A percentile compares a stretch with the other conserved stretches of the same genome.
These are phyloP conservation scores for Phaethon lepturus DNA, from an alignment of 2,113 vertebrate species.

Conservation along the genomic window DNA sequence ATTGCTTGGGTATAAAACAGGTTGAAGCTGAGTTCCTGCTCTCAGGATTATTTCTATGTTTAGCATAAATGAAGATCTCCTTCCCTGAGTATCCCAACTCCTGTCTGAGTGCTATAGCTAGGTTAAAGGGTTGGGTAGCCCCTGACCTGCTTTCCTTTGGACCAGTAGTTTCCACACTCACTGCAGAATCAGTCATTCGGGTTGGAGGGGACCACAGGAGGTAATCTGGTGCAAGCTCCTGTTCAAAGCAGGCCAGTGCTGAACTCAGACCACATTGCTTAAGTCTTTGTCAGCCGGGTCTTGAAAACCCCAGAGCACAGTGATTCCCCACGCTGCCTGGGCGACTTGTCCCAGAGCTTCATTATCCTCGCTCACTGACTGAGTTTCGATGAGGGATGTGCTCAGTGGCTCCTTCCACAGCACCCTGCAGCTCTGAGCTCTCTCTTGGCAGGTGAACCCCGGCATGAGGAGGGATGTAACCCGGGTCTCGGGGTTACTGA, in stretches of 20 bases:
- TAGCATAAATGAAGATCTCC: not conserved
- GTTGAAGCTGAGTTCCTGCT: not conserved
- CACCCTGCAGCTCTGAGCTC: fast-evolving
- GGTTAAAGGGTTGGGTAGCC: not conserved
- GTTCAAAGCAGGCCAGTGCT: not conserved
- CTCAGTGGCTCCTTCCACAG: not conserved
- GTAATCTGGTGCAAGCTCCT: not conserved
- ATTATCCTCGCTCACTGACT: fast-evolving
- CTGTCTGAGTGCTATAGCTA: not conserved
- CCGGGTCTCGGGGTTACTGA: not conserved
- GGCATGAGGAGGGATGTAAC: not conserved
- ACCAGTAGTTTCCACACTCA: not conserved
- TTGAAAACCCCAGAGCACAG: not conserved
- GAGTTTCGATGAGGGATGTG: not conserved
- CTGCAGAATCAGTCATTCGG: not conserved
- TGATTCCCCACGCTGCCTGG: fast-evolving
- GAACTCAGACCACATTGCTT: not conserved
- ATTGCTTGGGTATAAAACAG: not conserved
- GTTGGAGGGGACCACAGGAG: not conserved
- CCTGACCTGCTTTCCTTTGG: not conserved
- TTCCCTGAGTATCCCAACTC: not conserved
- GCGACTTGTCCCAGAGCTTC: not conserved
- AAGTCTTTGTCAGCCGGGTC: not conserved
- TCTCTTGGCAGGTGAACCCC: not conserved
- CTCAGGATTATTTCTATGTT: not conserved